Percentiles rank a stretch among this genome's conserved stretches.
Evolutionary conservation across 92 coral and sea anemone species (phyloP).

Genomic region (Epizoanthus fatuus): DNA sequence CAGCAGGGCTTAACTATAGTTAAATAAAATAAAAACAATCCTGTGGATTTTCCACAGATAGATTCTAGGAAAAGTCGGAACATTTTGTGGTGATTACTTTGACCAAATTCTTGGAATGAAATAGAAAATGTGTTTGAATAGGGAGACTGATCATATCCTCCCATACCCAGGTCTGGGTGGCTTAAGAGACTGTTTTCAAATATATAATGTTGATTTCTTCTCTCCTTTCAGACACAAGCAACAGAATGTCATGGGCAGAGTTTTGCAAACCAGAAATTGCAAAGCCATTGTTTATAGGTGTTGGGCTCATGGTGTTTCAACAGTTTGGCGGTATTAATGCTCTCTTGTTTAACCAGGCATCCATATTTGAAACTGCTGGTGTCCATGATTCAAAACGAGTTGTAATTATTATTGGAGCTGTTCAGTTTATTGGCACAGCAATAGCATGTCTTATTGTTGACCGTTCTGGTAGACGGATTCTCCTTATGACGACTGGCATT

Average conservation of each 20-base stretch:
- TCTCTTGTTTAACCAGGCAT: slow-evolving; percentile 80
- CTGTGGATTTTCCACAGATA: too few relatives aligned
- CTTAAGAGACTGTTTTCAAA: too few relatives aligned
- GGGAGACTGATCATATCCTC: too few relatives aligned
- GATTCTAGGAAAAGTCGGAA: too few relatives aligned
- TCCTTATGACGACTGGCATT: slow-evolving; percentile 76
- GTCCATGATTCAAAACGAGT: slow-evolving; percentile 74
- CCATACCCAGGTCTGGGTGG: too few relatives aligned
- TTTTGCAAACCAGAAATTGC: slow-evolving; percentile 60
- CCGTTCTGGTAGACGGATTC: slow-evolving; percentile 85
- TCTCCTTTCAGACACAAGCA: slow-evolving; percentile 19
- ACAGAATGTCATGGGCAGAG: slow-evolving; percentile 22
- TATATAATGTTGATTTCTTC: background rate
- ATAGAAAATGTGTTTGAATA: too few relatives aligned
- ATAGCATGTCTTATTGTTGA: slow-evolving; percentile 75
- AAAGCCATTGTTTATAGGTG: slow-evolving; percentile 79
- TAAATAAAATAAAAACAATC: too few relatives aligned
- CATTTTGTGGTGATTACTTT: too few relatives aligned
- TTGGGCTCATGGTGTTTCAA: slow-evolving; percentile 84
- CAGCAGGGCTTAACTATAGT: too few relatives aligned
- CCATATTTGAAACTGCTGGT: slow-evolving; percentile 83
- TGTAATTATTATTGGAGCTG: slow-evolving; percentile 72
- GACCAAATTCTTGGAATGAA: too few relatives aligned
- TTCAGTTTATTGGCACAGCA: slow-evolving; percentile 75
- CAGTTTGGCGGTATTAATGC: slow-evolving; percentile 90